phyloP scores from a whole-genome alignment of 2,797 vertebrate genomes.

The Enteromius fasciolatus region DNA sequence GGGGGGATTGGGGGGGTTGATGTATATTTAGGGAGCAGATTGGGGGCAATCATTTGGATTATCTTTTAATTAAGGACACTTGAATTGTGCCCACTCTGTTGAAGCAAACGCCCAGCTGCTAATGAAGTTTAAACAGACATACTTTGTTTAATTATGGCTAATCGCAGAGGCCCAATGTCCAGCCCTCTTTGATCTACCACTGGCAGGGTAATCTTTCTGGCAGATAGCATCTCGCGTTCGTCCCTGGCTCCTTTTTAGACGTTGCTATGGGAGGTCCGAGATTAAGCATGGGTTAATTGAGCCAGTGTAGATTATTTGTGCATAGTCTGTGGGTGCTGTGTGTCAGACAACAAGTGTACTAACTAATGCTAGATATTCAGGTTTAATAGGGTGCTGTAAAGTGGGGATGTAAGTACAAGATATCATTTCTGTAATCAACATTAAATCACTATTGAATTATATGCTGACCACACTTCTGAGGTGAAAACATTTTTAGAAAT shows the following conservation, averaged over 20 bases:
- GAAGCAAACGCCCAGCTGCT: slow-evolving; percentile 93
- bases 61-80: slow-evolving; percentile 99
- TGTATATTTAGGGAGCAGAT: slow-evolving; percentile 93
- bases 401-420: not conserved
- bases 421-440: not conserved
- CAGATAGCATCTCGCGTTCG: slow-evolving; percentile 91
- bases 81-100: slow-evolving; percentile 98
- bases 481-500: not conserved
- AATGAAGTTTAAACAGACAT: slow-evolving; percentile 99
- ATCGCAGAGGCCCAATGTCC: slow-evolving; percentile 92
- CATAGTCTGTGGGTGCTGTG: slow-evolving; percentile 29
- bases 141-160: slow-evolving; percentile 99
- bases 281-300: slow-evolving; percentile 91
- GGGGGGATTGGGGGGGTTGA: slow-evolving; percentile 67
- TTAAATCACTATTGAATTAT: not conserved
- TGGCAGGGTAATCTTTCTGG: slow-evolving; percentile 92
- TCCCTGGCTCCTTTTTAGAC: slow-evolving; percentile 81
- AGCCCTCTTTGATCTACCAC: slow-evolving; percentile 94
- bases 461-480: not conserved
- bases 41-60: slow-evolving; percentile 95
- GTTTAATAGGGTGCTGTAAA: not conserved
- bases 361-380: not conserved
- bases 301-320: slow-evolving; percentile 65
- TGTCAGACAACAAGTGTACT: not conserved
- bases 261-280: slow-evolving; percentile 87